Evolutionary conservation across 2,113 vertebrate species (phyloP), one percentile per base, ranked within the genome.

Genomic region (western clawed frog (Xenopus tropicalis)): DNA sequence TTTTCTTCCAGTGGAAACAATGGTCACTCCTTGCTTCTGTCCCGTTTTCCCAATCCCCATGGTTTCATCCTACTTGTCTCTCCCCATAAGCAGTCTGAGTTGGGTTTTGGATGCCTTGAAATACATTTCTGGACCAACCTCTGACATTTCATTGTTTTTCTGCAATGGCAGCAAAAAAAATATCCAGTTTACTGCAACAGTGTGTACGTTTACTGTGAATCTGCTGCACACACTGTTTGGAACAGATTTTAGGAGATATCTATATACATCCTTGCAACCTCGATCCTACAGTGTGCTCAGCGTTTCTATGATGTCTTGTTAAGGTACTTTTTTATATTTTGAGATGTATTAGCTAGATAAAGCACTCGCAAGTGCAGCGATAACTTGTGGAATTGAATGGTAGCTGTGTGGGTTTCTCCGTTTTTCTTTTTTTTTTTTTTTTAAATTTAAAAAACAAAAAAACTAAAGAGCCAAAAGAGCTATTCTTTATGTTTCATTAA

Each of bases 81-180:
- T n/a, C 14, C 17, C 2, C 9, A 10, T 9, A 17, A 54, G 4
- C 52, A 54, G 7, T 44, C n/a, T n/a, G 10, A 48, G 13, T 5
- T 54, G 64, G 68, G 77, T 80, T 76, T 79, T 84, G 65, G 69
- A 83, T 81, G 81, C 66, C 82, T 81, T 77, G 71, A 77, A 80
- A 51, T 83, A 79, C 0, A 80, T 72, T 80, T 85, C 77, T 85
- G 85, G 82, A 86, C 86, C 86, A 88, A 88, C 71, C 72, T 79
- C 82, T 82, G 68, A 4, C 79, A 71, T 5, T 74, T 68, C 65
- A 62, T 72, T 23, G 44, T 78, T 67, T 62, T 9, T 77, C 52
- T 80, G 79, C 64, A 71, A 82, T 66, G 62, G 24, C 24, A 65
- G 61, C 19, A 64, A 20, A 64, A 37, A 42, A 37, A 58, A 37